phyloP scores from a whole-genome alignment of 2,113 vertebrate genomes.

The Apodemus sylvaticus region DNA sequence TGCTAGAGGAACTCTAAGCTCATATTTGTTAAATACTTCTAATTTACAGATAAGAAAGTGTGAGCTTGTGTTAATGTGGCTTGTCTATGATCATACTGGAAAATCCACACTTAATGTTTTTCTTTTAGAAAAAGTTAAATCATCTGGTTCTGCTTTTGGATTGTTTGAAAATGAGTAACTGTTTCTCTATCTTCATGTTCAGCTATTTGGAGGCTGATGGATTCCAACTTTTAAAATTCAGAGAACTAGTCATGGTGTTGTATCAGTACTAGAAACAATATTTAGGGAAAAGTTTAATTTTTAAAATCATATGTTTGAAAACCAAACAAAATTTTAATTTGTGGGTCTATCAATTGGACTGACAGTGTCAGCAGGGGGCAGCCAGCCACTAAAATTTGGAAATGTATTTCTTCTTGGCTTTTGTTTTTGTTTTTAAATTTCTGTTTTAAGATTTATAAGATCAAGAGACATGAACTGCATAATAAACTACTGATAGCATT shows the following conservation, averaged over 20 bases:
- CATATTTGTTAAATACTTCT: not conserved
- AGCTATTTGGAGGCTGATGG: not conserved
- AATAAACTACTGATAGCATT: not conserved
- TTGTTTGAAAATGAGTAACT: not conserved
- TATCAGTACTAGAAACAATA: not conserved
- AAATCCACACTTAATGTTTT: not conserved
- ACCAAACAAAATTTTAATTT: not conserved
- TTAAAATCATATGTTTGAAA: conserved; percentile 37
- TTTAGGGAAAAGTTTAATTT: not conserved
- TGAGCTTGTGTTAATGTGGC: not conserved
- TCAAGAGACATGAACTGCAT: not conserved
- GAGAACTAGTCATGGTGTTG: not conserved
- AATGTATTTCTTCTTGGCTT: not conserved
- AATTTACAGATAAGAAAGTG: not conserved
- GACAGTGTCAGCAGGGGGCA: conserved; percentile 62
- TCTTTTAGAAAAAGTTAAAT: not conserved
- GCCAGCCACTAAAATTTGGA: conserved; percentile 55
- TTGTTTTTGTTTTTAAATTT: conserved; percentile 11
- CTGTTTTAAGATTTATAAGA: conserved; percentile 27
- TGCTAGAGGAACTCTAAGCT: not conserved
- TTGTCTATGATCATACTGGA: not conserved
- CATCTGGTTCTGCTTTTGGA: not conserved
- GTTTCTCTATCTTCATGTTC: not conserved
- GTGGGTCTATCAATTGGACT: not conserved
- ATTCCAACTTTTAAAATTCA: not conserved